Base-by-base conservation (phyloP, 2,113 vertebrate genomes). In the Sander lucioperca region DNA sequence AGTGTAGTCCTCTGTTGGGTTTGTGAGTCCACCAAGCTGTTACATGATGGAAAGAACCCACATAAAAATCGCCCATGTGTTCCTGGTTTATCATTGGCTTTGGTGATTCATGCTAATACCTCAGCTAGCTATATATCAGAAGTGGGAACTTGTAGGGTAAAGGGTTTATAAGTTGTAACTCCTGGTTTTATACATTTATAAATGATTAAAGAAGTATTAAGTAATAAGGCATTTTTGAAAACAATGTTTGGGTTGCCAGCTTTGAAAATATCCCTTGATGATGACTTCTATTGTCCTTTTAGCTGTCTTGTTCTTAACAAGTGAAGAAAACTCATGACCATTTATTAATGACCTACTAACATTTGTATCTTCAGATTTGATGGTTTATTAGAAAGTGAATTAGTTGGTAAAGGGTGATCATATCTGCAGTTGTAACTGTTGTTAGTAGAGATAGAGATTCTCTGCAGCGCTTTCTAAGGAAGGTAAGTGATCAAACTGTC, bases 11-110 rank as follows among this genome's bases (percentile, higher is more conserved):
- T 36, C 54, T 64, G 62, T 30, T 77, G 56, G 72, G 59, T 76
- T 76, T 57, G 65, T 59, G 14, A 72, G 59, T 76, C 74, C 81
- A 72, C 66, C 61, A n/a, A 73, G 81, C 72, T 82, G 78, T 79
- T 75, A 63, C 43, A 25, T 73, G 76, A 75, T 65, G 53, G 9
- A 43, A 43, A 30, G 69, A 67, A 64, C 57, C 43, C 77, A 82
- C 68, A 71, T 76, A 59, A 74, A 79, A 83, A 65, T 43, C 48
- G n/a, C 56, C 58, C 72, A 6, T 59, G 70, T 90, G 67, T 74
- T 75, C 54, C 61, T 51, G 48, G 77, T 77, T 39, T 70, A 65
- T 79, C 65, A 48, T 54, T 39, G 23, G 75, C 69, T 62, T 1
- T 36, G 63, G 36, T 85, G 83, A 74, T 50, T 70, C 33, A 50